phyloP scores from a whole-genome alignment of 1,140 invertebrate genomes.

The Meloidogyne exigua region DNA sequence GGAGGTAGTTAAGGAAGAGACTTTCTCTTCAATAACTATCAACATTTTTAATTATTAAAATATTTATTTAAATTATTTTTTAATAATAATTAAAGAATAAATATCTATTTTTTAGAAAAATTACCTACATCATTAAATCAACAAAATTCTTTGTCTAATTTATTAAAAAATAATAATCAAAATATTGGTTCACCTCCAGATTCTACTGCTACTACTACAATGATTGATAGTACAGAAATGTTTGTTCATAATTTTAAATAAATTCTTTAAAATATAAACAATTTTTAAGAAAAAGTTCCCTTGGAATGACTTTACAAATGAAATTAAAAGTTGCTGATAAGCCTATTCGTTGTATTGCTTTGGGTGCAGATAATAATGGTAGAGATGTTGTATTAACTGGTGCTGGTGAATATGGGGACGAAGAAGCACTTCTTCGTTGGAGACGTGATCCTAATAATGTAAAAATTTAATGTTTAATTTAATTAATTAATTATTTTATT shows the following conservation, averaged over 20 bases:
- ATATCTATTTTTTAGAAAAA: not conserved
- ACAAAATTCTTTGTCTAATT: slow-evolving; percentile 2
- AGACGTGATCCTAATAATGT: slow-evolving; percentile 65
- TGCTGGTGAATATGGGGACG: slow-evolving; percentile 67
- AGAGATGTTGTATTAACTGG: slow-evolving; percentile 66
- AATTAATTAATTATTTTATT: too few species aligned
- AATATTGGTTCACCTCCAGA: not conserved
- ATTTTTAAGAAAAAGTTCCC: slow-evolving; percentile 31
- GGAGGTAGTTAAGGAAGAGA: slow-evolving; percentile 21
- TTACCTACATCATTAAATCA: slow-evolving; percentile 1
- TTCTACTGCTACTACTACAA: not conserved
- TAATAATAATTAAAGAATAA: not conserved
- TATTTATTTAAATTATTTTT: too few species aligned
- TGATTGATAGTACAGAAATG: slow-evolving; percentile 26
- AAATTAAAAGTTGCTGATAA: slow-evolving; percentile 64
- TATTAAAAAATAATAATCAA: not conserved
- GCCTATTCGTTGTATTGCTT: slow-evolving; percentile 66
- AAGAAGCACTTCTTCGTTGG: slow-evolving; percentile 68
- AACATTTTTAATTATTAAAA: too few species aligned
- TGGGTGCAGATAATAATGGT: slow-evolving; percentile 44
- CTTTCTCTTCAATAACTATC: too few species aligned
- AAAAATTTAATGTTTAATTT: not conserved
- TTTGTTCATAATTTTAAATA: not conserved
- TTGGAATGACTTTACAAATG: slow-evolving; percentile 42
- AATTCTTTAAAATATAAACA: not conserved